Evolutionary conservation across 2,888 invertebrate species (phyloP), one percentile per base, ranked within the genome.

Genomic region (Tetanocera ferruginea): DNA sequence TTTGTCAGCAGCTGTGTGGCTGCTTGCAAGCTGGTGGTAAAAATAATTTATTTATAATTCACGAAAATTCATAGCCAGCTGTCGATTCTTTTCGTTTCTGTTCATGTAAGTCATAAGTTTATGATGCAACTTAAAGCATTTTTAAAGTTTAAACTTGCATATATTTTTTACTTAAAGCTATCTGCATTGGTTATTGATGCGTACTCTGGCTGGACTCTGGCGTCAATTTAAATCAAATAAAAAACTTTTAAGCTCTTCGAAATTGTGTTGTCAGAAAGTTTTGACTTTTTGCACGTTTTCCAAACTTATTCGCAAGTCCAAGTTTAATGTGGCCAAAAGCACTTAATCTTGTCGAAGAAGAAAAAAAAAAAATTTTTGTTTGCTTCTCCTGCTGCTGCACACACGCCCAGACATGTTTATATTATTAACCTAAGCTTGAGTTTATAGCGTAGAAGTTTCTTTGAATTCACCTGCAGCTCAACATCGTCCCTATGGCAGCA

Each of bases 241-340:
- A n/a, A 72, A 72, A 72, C 57, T 72, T 70, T 71, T 57, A 72
- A 60, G 72, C 60, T 60, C 57, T 72, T 23, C 17, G 28, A 67
- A 67, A 60, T 57, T 57, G 55, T 71, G 19, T 72, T 28, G 49
- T 74, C 52, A 51, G 9, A 74, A 74, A 74, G 34, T 64, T 64
- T 37, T 74, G 64, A 52, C 62, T 52, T 71, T 31, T 71, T 34
- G 71, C 71, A 71, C 28, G 55, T 31, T 19, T 43, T 9, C 3
- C 19, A 34, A 8, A 67, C 43, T 43, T 67, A 43, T 17, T 17
- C 3, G 31, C 34, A 19, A 57, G 37, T 37, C 57, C 37, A 72
- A 60, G 49, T 43, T 62, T 23, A 60, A 73, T 73, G 62, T 62
- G 73, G 73, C 73, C 60, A 73, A 51, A 73, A 55, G 55, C 67